Conservation (phyloP, 2,797 vertebrate genomes). For the Malurus splendens region DNA sequence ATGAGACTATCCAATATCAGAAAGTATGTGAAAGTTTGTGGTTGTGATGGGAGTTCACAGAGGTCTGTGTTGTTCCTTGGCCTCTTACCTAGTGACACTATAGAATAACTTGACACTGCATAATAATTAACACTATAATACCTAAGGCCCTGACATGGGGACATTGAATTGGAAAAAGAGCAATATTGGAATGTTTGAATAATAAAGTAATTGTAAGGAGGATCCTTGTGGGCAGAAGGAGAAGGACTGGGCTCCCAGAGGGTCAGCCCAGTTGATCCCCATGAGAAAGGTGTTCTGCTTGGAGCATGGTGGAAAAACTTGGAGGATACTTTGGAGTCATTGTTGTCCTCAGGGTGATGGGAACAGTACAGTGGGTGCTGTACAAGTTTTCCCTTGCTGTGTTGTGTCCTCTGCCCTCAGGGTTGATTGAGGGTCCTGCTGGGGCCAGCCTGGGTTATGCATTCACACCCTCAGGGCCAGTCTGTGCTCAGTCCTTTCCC, state of each 20-base stretch:
- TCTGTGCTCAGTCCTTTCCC: background rate
- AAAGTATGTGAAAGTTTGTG: background rate
- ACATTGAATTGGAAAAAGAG: background rate
- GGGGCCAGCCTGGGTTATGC: background rate
- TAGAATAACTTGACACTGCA: background rate
- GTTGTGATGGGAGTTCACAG: background rate
- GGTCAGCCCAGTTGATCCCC: background rate
- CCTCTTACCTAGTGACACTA: background rate
- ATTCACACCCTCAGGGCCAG: fast-evolving
- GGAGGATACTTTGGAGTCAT: background rate
- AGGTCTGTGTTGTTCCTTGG: background rate
- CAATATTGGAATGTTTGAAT: background rate
- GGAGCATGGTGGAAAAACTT: background rate
- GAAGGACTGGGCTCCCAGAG: background rate
- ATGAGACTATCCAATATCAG: no score
- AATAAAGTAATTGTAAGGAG: background rate
- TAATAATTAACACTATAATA: background rate
- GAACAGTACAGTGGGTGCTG: background rate
- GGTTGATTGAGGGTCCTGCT: background rate
- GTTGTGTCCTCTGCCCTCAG: background rate
- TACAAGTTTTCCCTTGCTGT: no score
- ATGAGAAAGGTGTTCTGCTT: background rate
- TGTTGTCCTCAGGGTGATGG: background rate
- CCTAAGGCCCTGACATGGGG: background rate
- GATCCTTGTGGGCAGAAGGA: background rate